These are phyloP conservation scores for Brachionus rotundiformis DNA, from an alignment of 1,140 invertebrate genomes.

Conservation along the genomic window DNA sequence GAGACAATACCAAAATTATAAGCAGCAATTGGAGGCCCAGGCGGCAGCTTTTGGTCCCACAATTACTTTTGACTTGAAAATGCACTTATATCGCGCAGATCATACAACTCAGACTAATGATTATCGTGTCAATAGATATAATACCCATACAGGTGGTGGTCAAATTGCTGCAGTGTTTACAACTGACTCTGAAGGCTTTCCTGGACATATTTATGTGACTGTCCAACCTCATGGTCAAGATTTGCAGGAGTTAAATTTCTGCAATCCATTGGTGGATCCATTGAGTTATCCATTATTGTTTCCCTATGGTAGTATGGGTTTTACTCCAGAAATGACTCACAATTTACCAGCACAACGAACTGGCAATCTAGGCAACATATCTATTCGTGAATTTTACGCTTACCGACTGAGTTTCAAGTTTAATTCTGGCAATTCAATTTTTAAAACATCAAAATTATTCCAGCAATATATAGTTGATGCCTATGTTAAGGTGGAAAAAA, in stretches of 20 bases:
- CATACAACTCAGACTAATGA: neutral
- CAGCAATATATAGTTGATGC: slow-evolving; percentile 42
- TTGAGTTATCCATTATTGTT: slow-evolving; percentile 19
- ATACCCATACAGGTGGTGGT: neutral
- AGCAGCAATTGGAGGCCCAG: neutral
- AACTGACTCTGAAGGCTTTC: neutral
- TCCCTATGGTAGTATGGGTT: neutral
- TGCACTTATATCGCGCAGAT: neutral
- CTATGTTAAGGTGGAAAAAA: slow-evolving; percentile 60
- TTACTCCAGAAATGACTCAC: neutral
- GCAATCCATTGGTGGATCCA: neutral
- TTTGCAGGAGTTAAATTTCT: neutral
- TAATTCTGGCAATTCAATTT: neutral
- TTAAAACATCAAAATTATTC: slow-evolving; percentile 1
- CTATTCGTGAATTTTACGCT: neutral
- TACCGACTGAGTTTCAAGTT: neutral
- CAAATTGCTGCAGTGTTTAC: slow-evolving; percentile 6
- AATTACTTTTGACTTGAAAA: neutral
- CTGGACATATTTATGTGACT: neutral
- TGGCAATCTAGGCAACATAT: neutral
- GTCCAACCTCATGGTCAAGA: neutral
- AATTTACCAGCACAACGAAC: no score
- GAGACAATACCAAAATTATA: neutral
- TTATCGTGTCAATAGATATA: neutral
- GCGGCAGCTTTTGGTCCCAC: neutral